Conservation (phyloP, 2,113 vertebrate genomes). For the Tautogolabrus adspersus region DNA sequence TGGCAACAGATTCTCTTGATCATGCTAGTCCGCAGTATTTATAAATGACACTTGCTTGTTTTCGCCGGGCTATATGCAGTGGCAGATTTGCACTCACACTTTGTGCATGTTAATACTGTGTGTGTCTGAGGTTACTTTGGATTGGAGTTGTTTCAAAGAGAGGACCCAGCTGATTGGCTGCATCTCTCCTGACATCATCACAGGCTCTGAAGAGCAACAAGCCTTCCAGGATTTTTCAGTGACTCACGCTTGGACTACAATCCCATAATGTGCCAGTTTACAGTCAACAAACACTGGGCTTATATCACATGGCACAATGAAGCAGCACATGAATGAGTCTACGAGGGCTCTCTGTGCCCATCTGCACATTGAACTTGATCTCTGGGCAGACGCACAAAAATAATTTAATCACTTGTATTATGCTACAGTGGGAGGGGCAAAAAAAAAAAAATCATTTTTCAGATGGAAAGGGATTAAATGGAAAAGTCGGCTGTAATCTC, state of each 20-base stretch:
- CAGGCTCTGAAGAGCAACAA: slow-evolving; percentile 30
- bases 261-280: slow-evolving; percentile 56
- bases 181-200: slow-evolving; percentile 41
- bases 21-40: not conserved
- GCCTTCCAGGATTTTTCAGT: slow-evolving; percentile 56
- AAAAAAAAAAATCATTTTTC: not conserved
- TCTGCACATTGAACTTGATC: slow-evolving; percentile 39
- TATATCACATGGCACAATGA: slow-evolving; percentile 50
- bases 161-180: slow-evolving; percentile 31
- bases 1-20: slow-evolving; percentile 16
- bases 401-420: not conserved
- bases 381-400: not conserved
- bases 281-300: slow-evolving; percentile 58
- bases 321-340: slow-evolving; percentile 46
- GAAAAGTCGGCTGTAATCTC: not conserved
- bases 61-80: not conserved
- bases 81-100: not conserved
- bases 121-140: slow-evolving; percentile 12
- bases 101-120: not conserved
- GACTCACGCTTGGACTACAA: slow-evolving; percentile 53
- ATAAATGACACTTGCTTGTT: not conserved
- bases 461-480: not conserved
- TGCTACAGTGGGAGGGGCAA: slow-evolving; percentile 2
- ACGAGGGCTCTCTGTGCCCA: slow-evolving; percentile 35
- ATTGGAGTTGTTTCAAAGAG: slow-evolving; percentile 28